Base-by-base conservation (phyloP, 2,797 vertebrate species). In the Poecile montanus region DNA sequence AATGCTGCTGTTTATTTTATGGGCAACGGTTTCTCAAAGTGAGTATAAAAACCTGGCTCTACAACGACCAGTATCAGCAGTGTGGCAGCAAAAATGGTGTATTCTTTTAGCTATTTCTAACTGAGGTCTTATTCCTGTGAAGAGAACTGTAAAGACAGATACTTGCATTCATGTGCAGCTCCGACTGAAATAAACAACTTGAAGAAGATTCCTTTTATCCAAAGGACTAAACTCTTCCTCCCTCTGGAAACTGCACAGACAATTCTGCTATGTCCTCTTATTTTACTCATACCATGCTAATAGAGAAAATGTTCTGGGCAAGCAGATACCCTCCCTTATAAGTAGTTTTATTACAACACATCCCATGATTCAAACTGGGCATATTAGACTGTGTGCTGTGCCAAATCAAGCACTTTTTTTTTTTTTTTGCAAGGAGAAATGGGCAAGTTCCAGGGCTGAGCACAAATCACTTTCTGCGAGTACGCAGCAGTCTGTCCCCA, bases 161-260 rank as follows among this genome's bases (percentile, higher is more conserved):
- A 73, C 38, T 82, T 63, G 54, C 26, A 85, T 36, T 74, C 40
- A 17, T 1, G 1, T 61, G 47, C 75, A 85, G 53, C 32, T 86
- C 58, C 32, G 48, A 57, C 53, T 67, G 67, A 94, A 95, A 96
- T 73, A 95, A 95, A 82, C 7, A 4, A 77, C 57, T 70, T 60
- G 38, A 90, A 77, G 82, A 56, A 82, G 38, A 66, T 57, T 74
- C 50, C 19, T 90, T 94, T 79, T 71, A 58, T 63, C 25, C 58
- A 20, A 40, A 29, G 38, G 58, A 34, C n/a, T 81, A 51, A 81
- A 51, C 11, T 48, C 26, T 81, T 44, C 20, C 32, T 66, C 54
- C 16, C 19, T 58, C 74, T 65, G 60, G 61, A 77, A 92, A 85
- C 22, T n/a, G 22, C 61, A 79, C 42, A 86, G 47, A 32, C 47